phyloP scores from a whole-genome alignment of 2,113 vertebrate genomes.

The Channa argus region DNA sequence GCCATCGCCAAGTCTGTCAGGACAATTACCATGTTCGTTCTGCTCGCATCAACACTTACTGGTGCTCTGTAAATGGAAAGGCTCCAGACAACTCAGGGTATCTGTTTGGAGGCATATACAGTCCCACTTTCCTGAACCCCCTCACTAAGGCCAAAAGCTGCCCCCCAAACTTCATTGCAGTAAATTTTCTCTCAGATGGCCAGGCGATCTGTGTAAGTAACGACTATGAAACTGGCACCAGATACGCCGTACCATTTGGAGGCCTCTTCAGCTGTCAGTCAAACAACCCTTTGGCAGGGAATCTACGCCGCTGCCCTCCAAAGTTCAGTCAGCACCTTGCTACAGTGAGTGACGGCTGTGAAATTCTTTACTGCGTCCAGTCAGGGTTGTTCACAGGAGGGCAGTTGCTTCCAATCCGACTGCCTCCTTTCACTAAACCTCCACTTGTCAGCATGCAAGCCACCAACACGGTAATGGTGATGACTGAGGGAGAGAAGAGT shows the following conservation, averaged over 20 bases:
- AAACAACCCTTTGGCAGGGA: constrained; percentile 82
- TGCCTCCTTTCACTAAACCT: constrained; percentile 87
- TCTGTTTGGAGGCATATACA: constrained; percentile 92
- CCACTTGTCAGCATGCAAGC: constrained; percentile 77
- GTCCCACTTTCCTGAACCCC: constrained; percentile 79
- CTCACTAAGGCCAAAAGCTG: constrained; percentile 87
- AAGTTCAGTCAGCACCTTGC: constrained; percentile 91
- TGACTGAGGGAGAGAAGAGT: constrained; percentile 78
- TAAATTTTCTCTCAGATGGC: constrained; percentile 83
- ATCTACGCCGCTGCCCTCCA: constrained; percentile 82
- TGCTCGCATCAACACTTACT: constrained; percentile 85
- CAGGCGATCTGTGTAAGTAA: constrained; percentile 87
- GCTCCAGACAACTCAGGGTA: constrained; percentile 78
- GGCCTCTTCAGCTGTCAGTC: constrained; percentile 93
- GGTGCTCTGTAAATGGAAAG: constrained; percentile 76
- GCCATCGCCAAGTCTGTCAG: constrained; percentile 63
- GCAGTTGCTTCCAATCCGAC: constrained; percentile 78
- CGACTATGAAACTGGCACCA: constrained; percentile 83
- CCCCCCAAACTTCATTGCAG: constrained; percentile 76
- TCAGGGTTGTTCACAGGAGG: constrained; percentile 85
- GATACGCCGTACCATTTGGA: constrained; percentile 85
- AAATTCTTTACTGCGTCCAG: constrained; percentile 89
- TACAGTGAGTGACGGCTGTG: constrained; percentile 89
- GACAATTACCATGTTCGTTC: constrained; percentile 81
- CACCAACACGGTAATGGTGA: constrained; percentile 87